A percentile compares a stretch with the other conserved stretches of the same genome.
Evolutionary conservation across 2,797 vertebrate species (phyloP).

Genomic region (Hozukius guyotensis): DNA sequence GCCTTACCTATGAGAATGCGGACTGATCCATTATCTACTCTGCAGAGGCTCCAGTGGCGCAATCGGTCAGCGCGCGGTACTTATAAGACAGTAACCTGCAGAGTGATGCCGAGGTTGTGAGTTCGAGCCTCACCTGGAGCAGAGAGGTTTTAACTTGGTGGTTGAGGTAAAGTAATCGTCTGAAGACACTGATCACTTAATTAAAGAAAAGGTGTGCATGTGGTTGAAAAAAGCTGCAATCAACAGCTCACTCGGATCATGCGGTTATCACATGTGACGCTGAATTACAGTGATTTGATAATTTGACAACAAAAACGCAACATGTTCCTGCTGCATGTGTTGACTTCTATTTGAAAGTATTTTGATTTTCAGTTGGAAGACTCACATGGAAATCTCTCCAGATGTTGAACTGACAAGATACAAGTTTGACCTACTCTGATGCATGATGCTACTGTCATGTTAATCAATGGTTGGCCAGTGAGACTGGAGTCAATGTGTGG

Average conservation of each 20-base stretch:
- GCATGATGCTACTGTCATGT: too few relatives aligned
- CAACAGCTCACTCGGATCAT: too few relatives aligned
- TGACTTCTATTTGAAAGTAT: neutral
- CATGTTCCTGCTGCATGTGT: neutral
- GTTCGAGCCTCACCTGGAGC: neutral
- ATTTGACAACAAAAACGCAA: too few relatives aligned
- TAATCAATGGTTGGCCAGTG: too few relatives aligned
- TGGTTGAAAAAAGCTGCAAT: too few relatives aligned
- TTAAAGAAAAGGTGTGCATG: too few relatives aligned
- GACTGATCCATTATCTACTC: neutral
- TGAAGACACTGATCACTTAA: neutral
- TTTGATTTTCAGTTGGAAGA: neutral
- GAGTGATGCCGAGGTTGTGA: neutral
- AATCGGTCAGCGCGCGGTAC: neutral
- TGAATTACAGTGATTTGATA: neutral
- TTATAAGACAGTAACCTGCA: neutral
- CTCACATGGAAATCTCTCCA: neutral
- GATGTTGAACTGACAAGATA: neutral
- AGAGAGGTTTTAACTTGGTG: neutral
- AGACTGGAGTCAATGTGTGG: too few relatives aligned
- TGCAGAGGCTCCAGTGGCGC: neutral
- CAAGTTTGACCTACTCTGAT: neutral
- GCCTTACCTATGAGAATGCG: neutral
- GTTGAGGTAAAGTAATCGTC: conserved; percentile 7
- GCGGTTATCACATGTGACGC: too few relatives aligned